Evolutionary conservation across 2,888 invertebrate genomes (phyloP), one percentile per base, ranked within the genome.

Genomic region (Phengaris arion): DNA sequence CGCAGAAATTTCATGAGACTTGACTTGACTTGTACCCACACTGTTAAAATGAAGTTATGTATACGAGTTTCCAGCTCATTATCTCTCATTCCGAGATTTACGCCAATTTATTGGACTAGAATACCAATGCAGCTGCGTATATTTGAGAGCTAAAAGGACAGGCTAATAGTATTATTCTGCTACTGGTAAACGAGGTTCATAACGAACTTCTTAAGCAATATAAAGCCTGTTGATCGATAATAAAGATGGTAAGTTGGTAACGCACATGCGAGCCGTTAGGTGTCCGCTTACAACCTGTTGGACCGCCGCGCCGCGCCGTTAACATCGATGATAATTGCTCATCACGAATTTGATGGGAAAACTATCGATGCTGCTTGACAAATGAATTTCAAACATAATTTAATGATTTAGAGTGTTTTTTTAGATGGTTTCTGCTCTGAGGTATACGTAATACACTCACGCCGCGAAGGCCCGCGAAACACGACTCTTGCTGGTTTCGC

Each of bases 241-340:
- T 64, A 45, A 35, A 12, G 64, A 64, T 35, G 35, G 64, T 64
- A 64, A 64, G 64, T 35, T 35, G 35, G 64, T 64, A 64, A 64
- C 64, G 64, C 64, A 64, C 64, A 64, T 64, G 64, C 35, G 64
- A 64, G 64, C 64, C 64, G 64, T 35, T 45, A 35, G 12, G 6
- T 64, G 35, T 64, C 35, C 64, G 35, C 35, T 64, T 64, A 64
- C 64, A 64, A 64, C 64, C 64, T 45, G 64, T 64, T 35, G 13
- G 64, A 12, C 59, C 2, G 35, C 35, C 35, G 35, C 35, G 35
- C 35, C 35, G 35, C 64, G 64, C 35, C 64, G 64, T 64, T 45
- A 64, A 45, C 64, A 64, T 64, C 35, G 35, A 35, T 35, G 64
- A 64, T 64, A 64, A 64, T 64, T 64, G 64, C 64, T 22, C 22